Base-by-base conservation (phyloP, 2,113 vertebrate species). In the Centrocercus urophasianus region DNA sequence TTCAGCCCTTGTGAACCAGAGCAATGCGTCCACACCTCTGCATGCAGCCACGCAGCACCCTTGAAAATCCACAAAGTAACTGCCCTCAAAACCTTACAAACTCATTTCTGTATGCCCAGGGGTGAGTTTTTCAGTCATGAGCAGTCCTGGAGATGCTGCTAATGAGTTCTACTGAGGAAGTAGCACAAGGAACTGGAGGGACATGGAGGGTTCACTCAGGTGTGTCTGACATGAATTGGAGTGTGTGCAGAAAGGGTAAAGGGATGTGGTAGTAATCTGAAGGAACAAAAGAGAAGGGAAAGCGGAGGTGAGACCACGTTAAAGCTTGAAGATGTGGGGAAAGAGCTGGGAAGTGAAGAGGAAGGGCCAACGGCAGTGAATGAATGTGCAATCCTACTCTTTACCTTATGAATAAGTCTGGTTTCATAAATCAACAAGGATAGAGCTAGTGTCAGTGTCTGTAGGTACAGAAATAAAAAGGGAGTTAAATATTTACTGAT, bases 21-120 rank as follows among this genome's bases (percentile, higher is more conserved):
- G 3, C 20, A 30, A 0, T 63, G 78, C 45, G 16, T 59, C 28
- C 0, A 0, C 64, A 8, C 43, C 70, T 54, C 69, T 11, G 0
- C 4, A 2, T 20, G 82, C 74, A 38, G 83, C 52, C 0, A 0
- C 34, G 3, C 50, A 12, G 89, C 18, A 7, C 82, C 66, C 65
- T 5, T 66, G 43, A 8, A 91, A 95, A 93, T 22, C 72, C 94
- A 40, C 89, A 48, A 13, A 86, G 91, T 64, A 95, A 81, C 89
- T 95, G 91, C 85, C 93, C 91, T 97, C 82, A 88, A 95, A 95
- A 95, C 90, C 81, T 63, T 80, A 43, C 86, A 50, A 43, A 71
- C 81, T 93, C 73, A 40, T 79, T 92, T 61, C 43, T 65, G 0
- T 57, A 19, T 43, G 89, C 86, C 93, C 57, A 14, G 84, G 21